Evolutionary conservation across 2,888 invertebrate species (phyloP).

Genomic region (Drosophila peninsularis): DNA sequence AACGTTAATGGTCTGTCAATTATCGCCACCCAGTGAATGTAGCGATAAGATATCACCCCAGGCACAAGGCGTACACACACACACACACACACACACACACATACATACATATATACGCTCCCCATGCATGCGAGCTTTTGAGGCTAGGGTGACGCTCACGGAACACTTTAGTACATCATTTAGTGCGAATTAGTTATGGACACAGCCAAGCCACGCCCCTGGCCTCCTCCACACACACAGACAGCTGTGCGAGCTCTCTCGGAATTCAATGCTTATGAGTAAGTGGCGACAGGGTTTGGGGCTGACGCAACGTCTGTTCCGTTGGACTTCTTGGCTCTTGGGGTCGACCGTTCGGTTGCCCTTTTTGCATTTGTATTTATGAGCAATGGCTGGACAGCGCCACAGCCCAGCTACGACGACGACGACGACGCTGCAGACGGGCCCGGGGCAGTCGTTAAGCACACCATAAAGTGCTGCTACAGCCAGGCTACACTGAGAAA

Average conservation of each 20-base stretch:
- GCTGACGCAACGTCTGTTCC: constrained; percentile 12
- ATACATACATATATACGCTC: constrained; percentile 4
- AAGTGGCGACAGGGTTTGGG: constrained; percentile 25
- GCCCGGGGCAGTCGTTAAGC: constrained; percentile 41
- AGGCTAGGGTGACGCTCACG: constrained; percentile 25
- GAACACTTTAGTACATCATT: constrained; percentile 78
- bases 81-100: constrained; percentile 10
- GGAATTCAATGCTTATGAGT: constrained; percentile 49
- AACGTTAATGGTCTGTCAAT: constrained; percentile 80
- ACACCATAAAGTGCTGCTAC: constrained; percentile 37
- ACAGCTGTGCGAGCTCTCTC: constrained; percentile 23
- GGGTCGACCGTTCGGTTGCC: constrained; percentile 25
- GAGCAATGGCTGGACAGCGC: constrained; percentile 39
- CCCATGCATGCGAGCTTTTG: constrained; percentile 2
- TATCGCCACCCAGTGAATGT: constrained; percentile 80
- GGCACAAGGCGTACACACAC: constrained; percentile 34
- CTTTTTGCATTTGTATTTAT: constrained; percentile 75
- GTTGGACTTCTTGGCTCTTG: constrained; percentile 23
- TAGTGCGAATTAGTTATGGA: constrained; percentile 79
- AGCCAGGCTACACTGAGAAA: constrained; percentile 33
- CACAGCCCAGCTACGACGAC: constrained; percentile 18
- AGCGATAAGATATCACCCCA: constrained; percentile 75
- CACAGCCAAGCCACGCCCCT: constrained; percentile 38
- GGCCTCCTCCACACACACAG: background rate
- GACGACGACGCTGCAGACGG: constrained; percentile 9